Evolutionary conservation across 2,797 vertebrate species (phyloP).

Genomic region (Acipenser oxyrinchus): DNA sequence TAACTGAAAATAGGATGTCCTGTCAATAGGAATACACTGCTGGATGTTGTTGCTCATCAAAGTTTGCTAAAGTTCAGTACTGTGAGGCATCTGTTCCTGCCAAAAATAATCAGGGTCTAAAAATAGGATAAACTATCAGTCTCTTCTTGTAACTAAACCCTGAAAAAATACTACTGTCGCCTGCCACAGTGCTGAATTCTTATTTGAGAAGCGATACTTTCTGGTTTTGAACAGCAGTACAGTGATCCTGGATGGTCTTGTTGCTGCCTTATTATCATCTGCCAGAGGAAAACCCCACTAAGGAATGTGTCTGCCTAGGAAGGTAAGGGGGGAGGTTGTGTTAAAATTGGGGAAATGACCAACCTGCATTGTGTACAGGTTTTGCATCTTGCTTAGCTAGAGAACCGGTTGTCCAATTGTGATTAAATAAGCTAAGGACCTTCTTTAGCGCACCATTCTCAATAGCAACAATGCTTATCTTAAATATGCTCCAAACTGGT

Average conservation of each 20-base stretch:
- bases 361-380: too few species aligned
- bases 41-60: not conserved
- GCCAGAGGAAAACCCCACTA: conserved; percentile 15
- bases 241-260: too few species aligned
- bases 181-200: not conserved
- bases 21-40: not conserved
- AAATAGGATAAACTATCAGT: conserved; percentile 42
- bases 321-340: conserved; percentile 29
- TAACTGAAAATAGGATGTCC: too few species aligned
- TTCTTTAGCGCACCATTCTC: too few species aligned
- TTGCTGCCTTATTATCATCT: too few species aligned
- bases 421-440: too few species aligned
- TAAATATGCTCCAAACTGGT: too few species aligned
- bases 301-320: conserved; percentile 35
- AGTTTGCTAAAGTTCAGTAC: conserved; percentile 2
- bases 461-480: too few species aligned
- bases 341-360: too few species aligned
- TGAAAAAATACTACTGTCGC: conserved; percentile 12
- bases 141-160: conserved; percentile 21
- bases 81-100: conserved; percentile 18
- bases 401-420: too few species aligned
- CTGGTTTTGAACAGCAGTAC: too few species aligned
- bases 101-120: conserved; percentile 44
- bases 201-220: not conserved
- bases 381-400: too few species aligned